Evolutionary conservation across 2,888 invertebrate genomes (phyloP).

Genomic region (Microctonus brassicae): DNA sequence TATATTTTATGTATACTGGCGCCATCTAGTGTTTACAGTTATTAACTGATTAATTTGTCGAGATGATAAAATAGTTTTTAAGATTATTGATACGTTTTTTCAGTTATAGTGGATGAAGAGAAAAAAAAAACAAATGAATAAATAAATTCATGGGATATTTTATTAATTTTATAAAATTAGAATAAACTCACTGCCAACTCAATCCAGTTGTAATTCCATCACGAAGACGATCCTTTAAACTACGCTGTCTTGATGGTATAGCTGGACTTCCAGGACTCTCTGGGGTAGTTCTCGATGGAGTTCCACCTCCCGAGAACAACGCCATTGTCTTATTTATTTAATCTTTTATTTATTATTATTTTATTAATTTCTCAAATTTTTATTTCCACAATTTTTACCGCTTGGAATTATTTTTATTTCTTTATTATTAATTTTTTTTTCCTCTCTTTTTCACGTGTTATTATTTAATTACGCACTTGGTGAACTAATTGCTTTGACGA

Average conservation of each 20-base stretch:
- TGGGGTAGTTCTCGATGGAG: constrained; percentile 36
- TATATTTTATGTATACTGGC: neutral
- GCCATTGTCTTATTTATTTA: constrained; percentile 53
- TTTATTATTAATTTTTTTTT: neutral
- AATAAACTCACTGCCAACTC: constrained; percentile 83
- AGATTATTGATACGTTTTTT: neutral
- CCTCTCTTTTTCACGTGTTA: neutral
- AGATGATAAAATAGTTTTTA: constrained; percentile 5
- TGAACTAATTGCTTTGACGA: neutral
- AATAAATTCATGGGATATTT: too few species aligned
- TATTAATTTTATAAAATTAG: too few species aligned
- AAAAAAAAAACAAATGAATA: neutral
- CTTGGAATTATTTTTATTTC: too few species aligned
- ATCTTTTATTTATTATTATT: neutral
- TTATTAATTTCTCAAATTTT: neutral
- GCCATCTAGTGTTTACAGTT: neutral
- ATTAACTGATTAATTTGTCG: neutral
- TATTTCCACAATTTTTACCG: neutral
- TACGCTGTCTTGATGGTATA: constrained; percentile 80
- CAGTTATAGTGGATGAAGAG: neutral
- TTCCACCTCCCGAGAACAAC: constrained; percentile 59
- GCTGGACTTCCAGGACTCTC: constrained; percentile 33
- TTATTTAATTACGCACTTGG: neutral
- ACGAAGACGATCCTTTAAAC: constrained; percentile 82
- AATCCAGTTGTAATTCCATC: constrained; percentile 85